phyloP scores from a whole-genome alignment of 2,888 invertebrate species.

The Eremobia ochroleuca region DNA sequence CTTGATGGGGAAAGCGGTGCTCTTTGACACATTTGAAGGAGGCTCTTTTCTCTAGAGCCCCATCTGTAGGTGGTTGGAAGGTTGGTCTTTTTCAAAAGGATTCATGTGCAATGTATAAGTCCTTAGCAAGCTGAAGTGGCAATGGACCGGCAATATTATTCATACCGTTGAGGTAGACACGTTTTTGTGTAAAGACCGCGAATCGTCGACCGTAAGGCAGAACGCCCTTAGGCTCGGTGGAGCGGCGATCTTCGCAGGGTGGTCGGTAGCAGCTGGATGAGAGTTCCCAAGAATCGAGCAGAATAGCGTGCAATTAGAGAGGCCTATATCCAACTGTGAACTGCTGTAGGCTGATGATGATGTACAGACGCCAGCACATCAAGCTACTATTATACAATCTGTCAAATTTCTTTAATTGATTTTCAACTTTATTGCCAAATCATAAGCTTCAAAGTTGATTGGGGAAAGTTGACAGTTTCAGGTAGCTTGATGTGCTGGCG shows the following conservation, averaged over 20 bases:
- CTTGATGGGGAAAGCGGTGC: conserved; percentile 30
- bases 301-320: background rate
- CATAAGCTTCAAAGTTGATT: too few species aligned
- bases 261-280: background rate
- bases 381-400: too few species aligned
- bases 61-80: background rate
- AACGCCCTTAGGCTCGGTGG: background rate
- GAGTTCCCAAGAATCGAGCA: background rate
- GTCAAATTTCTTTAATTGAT: too few species aligned
- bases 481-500: too few species aligned
- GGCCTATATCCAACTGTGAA: background rate
- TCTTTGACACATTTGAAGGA: conserved; percentile 23
- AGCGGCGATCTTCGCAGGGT: background rate
- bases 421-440: too few species aligned
- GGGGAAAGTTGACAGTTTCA: too few species aligned
- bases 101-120: background rate
- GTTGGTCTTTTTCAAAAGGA: background rate
- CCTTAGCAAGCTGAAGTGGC: background rate
- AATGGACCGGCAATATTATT: background rate
- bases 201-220: background rate
- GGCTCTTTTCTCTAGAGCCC: conserved; percentile 11
- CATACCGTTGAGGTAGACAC: background rate
- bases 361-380: too few species aligned
- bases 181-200: background rate
- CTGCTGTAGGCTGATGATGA: background rate